Evolutionary conservation across 2,113 vertebrate species (phyloP).

Genomic region (Chrysemys picta): DNA sequence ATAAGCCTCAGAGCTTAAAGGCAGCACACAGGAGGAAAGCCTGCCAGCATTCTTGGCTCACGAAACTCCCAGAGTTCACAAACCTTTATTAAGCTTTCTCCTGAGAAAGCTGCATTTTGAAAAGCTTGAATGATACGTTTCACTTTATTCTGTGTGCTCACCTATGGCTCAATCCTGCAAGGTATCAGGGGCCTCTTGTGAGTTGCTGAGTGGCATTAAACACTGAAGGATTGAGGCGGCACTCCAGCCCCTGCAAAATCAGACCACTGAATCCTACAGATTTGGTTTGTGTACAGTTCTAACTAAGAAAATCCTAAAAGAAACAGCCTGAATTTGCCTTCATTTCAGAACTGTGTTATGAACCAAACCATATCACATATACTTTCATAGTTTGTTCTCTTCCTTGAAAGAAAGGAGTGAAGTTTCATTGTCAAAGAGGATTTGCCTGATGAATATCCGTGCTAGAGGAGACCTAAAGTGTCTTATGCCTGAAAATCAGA

Average conservation of each 20-base stretch:
- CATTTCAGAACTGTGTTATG: neutral
- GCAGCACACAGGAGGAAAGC: neutral
- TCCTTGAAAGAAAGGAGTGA: neutral
- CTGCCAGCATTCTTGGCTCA: neutral
- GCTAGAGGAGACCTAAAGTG: neutral
- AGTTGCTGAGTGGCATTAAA: neutral
- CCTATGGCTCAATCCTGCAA: neutral
- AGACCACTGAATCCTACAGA: neutral
- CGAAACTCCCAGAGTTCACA: neutral
- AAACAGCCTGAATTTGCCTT: neutral
- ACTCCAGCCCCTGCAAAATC: neutral
- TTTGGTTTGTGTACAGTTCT: neutral
- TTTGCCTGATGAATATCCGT: neutral
- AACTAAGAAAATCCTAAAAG: neutral
- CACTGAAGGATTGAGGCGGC: neutral
- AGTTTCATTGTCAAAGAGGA: neutral
- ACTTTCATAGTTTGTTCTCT: neutral
- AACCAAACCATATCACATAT: neutral
- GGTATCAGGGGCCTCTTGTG: neutral
- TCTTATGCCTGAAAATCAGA: neutral
- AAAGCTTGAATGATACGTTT: neutral
- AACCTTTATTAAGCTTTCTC: neutral
- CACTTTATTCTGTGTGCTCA: neutral
- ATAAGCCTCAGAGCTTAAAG: neutral
- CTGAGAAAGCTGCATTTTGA: neutral